Evolutionary conservation across 2,113 vertebrate genomes (phyloP).

Genomic region (Callopanchax toddi): DNA sequence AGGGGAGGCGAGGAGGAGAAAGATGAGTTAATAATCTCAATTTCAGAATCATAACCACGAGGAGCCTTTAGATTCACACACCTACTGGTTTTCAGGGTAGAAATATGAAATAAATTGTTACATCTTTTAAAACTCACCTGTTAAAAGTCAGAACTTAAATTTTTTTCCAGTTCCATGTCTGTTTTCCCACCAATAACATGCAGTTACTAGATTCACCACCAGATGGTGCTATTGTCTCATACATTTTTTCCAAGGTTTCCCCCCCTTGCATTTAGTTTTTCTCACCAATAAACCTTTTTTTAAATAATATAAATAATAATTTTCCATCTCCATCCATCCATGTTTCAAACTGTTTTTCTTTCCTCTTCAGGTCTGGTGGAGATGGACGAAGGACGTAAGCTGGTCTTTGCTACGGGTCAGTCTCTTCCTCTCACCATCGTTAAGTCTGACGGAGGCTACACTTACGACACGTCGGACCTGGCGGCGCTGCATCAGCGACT

Average conservation of each 20-base stretch:
- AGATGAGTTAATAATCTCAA: no score
- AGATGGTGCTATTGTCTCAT: constrained; percentile 55
- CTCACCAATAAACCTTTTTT: neutral
- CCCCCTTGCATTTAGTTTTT: rapidly evolving
- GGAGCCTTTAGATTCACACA: no score
- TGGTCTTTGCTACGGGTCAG: constrained; percentile 89
- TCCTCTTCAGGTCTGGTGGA: constrained; percentile 83
- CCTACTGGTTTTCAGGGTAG: neutral
- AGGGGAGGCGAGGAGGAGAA: no score
- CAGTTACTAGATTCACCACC: constrained; percentile 15
- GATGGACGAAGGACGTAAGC: constrained; percentile 91
- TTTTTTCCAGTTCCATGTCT: no score
- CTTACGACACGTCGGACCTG: constrained; percentile 96
- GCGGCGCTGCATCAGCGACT: constrained; percentile 90
- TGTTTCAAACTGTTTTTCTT: no score
- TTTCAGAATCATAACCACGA: no score
- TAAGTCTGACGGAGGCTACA: constrained; percentile 96
- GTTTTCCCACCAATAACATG: neutral
- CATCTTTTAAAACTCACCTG: no score
- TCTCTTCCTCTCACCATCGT: constrained; percentile 89
- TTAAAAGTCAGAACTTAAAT: no score
- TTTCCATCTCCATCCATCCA: no score
- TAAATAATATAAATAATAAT: no score
- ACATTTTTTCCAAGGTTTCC: neutral
- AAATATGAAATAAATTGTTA: no score